phyloP scores from a whole-genome alignment of 2,113 vertebrate species.

The Xiphorhynchus elegans region DNA sequence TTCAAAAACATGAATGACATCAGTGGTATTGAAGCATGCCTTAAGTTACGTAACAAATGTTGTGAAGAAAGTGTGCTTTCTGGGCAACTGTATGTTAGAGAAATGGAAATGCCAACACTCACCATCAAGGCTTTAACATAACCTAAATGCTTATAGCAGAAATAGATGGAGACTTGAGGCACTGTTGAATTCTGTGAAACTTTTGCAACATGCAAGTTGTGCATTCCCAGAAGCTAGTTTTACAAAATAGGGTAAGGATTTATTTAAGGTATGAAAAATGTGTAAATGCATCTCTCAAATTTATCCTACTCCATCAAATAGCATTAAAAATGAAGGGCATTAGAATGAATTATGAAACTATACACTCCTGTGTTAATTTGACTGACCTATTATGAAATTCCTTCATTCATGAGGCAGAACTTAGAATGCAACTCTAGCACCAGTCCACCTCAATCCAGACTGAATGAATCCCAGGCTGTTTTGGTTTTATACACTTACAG shows the following conservation, averaged over 20 bases:
- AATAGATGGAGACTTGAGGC: not conserved
- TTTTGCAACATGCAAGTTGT: not conserved
- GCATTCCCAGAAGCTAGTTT: not conserved
- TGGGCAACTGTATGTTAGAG: not conserved
- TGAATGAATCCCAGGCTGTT: not conserved
- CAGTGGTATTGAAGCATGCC: not conserved
- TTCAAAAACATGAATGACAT: not conserved
- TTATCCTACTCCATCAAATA: not conserved
- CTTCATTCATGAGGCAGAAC: not conserved
- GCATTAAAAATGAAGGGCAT: not conserved
- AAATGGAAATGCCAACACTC: not conserved
- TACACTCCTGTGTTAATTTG: not conserved
- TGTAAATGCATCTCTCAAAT: not conserved
- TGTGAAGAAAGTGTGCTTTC: not conserved
- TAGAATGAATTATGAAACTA: not conserved
- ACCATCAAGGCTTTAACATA: not conserved
- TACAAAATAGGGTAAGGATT: not conserved
- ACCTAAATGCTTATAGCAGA: not conserved
- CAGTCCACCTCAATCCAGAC: not conserved
- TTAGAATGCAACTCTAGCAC: not conserved
- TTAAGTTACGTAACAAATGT: not conserved
- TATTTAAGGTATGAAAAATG: not conserved
- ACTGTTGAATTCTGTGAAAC: not conserved
- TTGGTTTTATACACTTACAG: not conserved
- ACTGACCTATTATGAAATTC: not conserved